Evolutionary conservation across 2,888 invertebrate genomes (phyloP), one percentile per base, ranked within the genome.

Genomic region (Rhabditoides inermis): DNA sequence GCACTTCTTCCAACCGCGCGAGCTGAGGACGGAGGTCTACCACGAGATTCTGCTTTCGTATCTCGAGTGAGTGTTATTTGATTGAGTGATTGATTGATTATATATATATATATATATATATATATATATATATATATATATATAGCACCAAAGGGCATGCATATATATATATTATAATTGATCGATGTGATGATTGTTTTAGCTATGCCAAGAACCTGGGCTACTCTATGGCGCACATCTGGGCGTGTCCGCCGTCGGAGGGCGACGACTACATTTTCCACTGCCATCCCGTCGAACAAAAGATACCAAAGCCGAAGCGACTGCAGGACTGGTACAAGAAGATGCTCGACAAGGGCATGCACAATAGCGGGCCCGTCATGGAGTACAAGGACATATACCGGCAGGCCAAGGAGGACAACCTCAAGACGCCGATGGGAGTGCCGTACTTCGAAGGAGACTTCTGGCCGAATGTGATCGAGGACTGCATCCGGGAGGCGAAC

Each of bases 221-320:
- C 78, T 83, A 92, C 78, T 90, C 91, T 15, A 92, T 92, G 91
- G 98, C 95, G 55, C 95, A 98, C 78, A 98, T 98, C 71, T 98
- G 98, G 98, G 95, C 95, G n/a, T 98, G 98, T 81, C 98, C 98
- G 56, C 98, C 98, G 1, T 91, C 91, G 39, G 95, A 98, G 82
- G 95, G 95, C 48, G 98, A 98, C 79, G 98, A 98, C 81, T 98
- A 98, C 79, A 98, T 98, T 76, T 98, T 98, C 82, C 95, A 98
- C 82, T 95, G 94, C 81, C 98, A 98, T 84, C 98, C 98, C 57
- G 84, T 86, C 56, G 95, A 98, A 81, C 95, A 98, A 81, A 95
- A 92, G 81, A 98, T 98, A 79, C 98, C 98, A 45, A 98, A 98
- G 80, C 95, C 95, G 52, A 98, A 98, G 81, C 84, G 95, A 78